These are phyloP conservation scores for Zygogramma bicolorata DNA, from an alignment of 2,888 invertebrate species.

Conservation along the genomic window DNA sequence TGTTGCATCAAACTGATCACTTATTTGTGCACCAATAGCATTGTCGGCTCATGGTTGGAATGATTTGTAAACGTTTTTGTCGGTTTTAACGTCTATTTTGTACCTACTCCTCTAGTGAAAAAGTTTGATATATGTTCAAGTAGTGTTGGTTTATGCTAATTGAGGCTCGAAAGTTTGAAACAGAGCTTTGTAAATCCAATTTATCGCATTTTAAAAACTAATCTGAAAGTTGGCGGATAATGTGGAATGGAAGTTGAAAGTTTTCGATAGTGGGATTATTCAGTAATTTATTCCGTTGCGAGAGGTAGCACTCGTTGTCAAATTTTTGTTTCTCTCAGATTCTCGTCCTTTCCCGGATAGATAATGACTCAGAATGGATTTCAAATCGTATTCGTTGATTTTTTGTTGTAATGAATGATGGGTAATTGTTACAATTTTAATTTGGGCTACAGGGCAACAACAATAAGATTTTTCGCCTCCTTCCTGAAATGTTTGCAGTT, in stretches of 20 bases:
- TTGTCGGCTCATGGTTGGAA: background rate
- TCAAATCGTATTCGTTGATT: too few species aligned
- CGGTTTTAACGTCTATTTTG: background rate
- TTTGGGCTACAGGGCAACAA: too few species aligned
- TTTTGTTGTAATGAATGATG: too few species aligned
- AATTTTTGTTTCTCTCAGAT: background rate
- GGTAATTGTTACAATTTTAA: too few species aligned
- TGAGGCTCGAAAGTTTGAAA: background rate
- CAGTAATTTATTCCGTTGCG: background rate
- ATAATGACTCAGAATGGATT: too few species aligned
- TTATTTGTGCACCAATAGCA: too few species aligned
- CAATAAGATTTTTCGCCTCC: too few species aligned
- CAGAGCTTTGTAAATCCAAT: slow-evolving; percentile 2
- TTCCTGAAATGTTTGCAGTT: too few species aligned
- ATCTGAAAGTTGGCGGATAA: background rate
- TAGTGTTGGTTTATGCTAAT: slow-evolving; percentile 12
- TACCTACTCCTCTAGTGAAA: background rate
- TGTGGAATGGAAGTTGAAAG: background rate
- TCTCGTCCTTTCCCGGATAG: too few species aligned
- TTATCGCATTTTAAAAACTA: slow-evolving; percentile 10
- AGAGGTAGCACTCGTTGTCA: background rate
- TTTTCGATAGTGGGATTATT: background rate
- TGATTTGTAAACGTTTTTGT: background rate
- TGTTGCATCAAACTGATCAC: too few species aligned
- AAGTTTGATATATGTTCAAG: slow-evolving; percentile 10